Percentiles rank a stretch among this genome's conserved stretches.
These are phyloP conservation scores for Drosophila atripex DNA, from an alignment of 2,888 invertebrate genomes.

Conservation along the genomic window DNA sequence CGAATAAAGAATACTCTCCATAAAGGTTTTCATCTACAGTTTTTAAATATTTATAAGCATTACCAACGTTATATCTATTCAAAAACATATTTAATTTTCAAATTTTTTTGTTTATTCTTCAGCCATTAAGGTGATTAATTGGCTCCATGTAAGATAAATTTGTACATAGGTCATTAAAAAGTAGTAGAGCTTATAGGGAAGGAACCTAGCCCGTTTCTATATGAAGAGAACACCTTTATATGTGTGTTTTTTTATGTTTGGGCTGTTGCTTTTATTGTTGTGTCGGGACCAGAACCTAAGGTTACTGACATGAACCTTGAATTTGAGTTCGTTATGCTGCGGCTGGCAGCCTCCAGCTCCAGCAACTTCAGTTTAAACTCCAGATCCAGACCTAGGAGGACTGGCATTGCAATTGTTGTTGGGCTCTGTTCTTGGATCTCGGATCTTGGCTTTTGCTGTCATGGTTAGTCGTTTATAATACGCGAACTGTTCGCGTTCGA, in stretches of 20 bases:
- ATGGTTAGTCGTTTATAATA: slow-evolving; percentile 70
- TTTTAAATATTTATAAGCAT: not conserved
- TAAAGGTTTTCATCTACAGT: not conserved
- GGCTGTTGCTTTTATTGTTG: slow-evolving; percentile 71
- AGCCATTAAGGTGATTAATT: slow-evolving; percentile 3
- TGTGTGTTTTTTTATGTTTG: slow-evolving; percentile 61
- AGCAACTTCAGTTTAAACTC: slow-evolving; percentile 20
- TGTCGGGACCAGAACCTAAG: slow-evolving; percentile 65
- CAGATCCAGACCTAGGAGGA: slow-evolving; percentile 30
- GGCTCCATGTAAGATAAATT: not conserved
- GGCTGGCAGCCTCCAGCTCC: slow-evolving; percentile 37
- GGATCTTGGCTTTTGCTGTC: slow-evolving; percentile 50
- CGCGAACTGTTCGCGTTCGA: slow-evolving; percentile 41
- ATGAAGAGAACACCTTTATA: slow-evolving; percentile 20
- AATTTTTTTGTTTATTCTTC: not conserved
- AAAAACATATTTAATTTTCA: not conserved
- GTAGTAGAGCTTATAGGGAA: slow-evolving; percentile 62
- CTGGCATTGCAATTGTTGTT: slow-evolving; percentile 29
- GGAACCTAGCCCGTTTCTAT: slow-evolving; percentile 31
- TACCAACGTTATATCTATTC: too few species aligned
- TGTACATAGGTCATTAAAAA: slow-evolving; percentile 17
- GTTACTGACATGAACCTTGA: slow-evolving; percentile 81
- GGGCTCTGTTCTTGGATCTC: slow-evolving; percentile 10
- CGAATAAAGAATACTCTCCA: slow-evolving; percentile 18
- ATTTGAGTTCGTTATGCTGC: slow-evolving; percentile 71